Evolutionary conservation across 2,888 invertebrate genomes (phyloP).

Genomic region (Stenchaetothrips biformis): DNA sequence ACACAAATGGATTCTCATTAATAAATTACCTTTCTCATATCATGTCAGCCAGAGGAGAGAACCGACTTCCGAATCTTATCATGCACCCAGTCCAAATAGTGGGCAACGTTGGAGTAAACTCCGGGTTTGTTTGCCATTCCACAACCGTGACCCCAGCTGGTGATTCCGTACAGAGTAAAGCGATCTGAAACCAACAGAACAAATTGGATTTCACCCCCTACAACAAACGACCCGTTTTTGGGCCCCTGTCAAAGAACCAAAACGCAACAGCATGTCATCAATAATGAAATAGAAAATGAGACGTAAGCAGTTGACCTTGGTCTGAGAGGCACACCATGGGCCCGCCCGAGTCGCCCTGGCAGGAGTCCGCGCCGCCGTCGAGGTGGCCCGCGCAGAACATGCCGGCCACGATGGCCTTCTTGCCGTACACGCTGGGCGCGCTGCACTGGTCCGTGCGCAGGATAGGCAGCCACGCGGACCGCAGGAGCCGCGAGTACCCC

Average conservation of each 20-base stretch:
- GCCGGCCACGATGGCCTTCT: conserved; percentile 56
- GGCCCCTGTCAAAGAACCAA: too few relatives aligned
- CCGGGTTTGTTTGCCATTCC: conserved; percentile 69
- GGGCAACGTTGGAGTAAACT: conserved; percentile 62
- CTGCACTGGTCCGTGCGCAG: conserved; percentile 59
- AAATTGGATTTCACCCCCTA: not conserved
- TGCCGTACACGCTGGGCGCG: conserved; percentile 62
- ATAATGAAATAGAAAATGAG: not conserved
- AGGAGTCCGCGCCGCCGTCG: conserved; percentile 70
- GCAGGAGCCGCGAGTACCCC: conserved; percentile 61
- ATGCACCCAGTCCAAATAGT: conserved; percentile 64
- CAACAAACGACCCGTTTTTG: not conserved
- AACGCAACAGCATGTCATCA: not conserved
- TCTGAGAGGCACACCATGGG: conserved; percentile 63
- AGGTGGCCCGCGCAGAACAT: conserved; percentile 79
- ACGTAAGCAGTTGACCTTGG: conserved; percentile 47
- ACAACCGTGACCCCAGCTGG: conserved; percentile 74
- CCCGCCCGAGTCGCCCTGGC: conserved; percentile 83
- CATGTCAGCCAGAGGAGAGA: not conserved
- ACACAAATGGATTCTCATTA: too few relatives aligned
- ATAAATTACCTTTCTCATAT: not conserved
- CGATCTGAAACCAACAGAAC: conserved; percentile 44
- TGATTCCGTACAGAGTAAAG: conserved; percentile 64
- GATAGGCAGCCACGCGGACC: conserved; percentile 66
- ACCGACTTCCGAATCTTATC: conserved; percentile 47